phyloP scores from a whole-genome alignment of 2,888 invertebrate species.

The Schizotus pectinicornis region DNA sequence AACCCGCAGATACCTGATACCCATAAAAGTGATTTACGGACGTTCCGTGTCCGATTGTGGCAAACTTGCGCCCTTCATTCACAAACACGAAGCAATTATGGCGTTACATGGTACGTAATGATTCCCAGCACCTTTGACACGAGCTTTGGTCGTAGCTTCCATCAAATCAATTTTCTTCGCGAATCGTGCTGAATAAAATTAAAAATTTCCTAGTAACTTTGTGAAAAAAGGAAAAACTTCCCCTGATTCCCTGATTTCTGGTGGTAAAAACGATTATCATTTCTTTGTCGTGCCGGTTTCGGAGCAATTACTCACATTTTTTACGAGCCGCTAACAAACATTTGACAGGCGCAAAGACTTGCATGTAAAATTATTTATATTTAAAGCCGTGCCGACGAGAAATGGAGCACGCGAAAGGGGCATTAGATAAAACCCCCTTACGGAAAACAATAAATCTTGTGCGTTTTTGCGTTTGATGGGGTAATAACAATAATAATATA shows the following conservation, averaged over 20 bases:
- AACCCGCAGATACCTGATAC: too few relatives aligned
- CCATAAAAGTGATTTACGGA: constrained; percentile 6
- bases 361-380: constrained; percentile 17
- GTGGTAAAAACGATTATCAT: too few relatives aligned
- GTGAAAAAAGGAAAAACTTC: too few relatives aligned
- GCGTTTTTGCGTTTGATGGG: neutral
- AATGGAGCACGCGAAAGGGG: constrained; percentile 19
- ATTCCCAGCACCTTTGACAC: too few relatives aligned
- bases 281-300: too few relatives aligned
- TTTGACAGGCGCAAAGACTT: constrained; percentile 11
- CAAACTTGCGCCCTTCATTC: constrained; percentile 14
- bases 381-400: neutral
- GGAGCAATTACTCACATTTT: constrained; percentile 8
- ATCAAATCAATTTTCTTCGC: too few relatives aligned
- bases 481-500: constrained; percentile 3
- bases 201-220: neutral
- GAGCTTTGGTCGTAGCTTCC: too few relatives aligned
- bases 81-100: constrained; percentile 17
- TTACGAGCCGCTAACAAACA: constrained; percentile 11
- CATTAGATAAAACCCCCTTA: constrained; percentile 8
- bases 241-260: too few relatives aligned
- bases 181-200: neutral
- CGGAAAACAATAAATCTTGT: neutral
- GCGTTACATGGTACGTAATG: neutral
- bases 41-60: constrained; percentile 11